phyloP scores from a whole-genome alignment of 2,797 vertebrate species.

The Falco columbarius region DNA sequence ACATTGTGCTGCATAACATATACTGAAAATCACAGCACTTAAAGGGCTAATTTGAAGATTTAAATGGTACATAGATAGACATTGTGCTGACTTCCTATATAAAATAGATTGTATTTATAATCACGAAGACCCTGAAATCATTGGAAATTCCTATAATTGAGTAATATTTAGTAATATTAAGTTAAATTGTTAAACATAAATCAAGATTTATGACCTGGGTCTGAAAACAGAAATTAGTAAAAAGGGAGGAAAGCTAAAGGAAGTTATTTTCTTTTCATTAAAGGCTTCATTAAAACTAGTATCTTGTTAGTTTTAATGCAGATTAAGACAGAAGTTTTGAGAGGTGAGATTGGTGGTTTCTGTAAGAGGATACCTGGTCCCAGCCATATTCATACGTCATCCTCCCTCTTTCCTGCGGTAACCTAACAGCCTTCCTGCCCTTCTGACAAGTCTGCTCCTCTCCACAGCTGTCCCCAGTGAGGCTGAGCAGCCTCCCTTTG shows the following conservation, averaged over 20 bases:
- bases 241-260: background rate
- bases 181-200: background rate
- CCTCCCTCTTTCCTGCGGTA: background rate
- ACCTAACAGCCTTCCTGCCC: background rate
- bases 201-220: background rate
- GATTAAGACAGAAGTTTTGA: background rate
- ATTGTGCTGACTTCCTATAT: background rate
- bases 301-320: background rate
- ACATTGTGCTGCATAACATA: background rate
- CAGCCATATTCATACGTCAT: background rate
- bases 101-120: background rate
- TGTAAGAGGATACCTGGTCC: background rate
- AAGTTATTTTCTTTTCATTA: background rate
- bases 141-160: background rate
- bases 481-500: background rate
- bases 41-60: background rate
- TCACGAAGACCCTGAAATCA: background rate
- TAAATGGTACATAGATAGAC: background rate
- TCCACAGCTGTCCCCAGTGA: background rate
- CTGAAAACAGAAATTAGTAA: background rate
- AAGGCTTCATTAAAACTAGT: background rate
- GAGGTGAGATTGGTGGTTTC: background rate
- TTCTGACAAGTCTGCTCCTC: background rate
- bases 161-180: background rate
- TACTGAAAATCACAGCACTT: background rate